Evolutionary conservation across 2,113 vertebrate genomes (phyloP).

Genomic region (Marcusenius ussheri): DNA sequence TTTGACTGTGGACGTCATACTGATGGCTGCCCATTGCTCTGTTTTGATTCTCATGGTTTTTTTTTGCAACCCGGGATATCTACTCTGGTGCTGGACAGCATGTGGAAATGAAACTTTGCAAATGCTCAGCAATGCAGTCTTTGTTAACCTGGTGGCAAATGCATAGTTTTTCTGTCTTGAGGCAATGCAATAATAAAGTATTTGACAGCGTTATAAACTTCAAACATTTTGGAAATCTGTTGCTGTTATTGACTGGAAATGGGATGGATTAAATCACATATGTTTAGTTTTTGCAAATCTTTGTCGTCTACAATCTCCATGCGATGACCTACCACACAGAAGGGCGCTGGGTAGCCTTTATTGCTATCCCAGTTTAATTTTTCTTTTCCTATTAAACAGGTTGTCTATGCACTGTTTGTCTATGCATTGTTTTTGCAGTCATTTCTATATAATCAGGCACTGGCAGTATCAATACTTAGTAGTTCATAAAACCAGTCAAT

Average conservation of each 20-base stretch:
- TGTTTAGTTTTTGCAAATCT: neutral
- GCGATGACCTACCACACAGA: neutral
- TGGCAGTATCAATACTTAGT: neutral
- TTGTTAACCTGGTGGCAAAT: neutral
- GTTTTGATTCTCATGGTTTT: neutral
- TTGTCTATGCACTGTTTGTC: neutral
- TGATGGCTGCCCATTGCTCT: neutral
- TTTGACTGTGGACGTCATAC: neutral
- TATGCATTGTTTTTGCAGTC: neutral
- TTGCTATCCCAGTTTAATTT: neutral
- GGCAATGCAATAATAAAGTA: neutral
- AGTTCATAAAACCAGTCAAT: neutral
- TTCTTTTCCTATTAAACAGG: neutral
- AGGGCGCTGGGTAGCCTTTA: neutral
- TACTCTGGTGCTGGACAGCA: neutral
- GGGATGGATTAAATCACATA: neutral
- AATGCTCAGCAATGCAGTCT: neutral
- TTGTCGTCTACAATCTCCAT: neutral
- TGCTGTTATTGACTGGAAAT: neutral
- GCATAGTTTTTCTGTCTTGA: neutral
- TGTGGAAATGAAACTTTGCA: neutral
- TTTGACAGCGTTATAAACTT: neutral
- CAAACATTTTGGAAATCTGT: neutral
- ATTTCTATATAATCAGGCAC: neutral
- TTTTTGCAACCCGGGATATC: neutral